These are phyloP conservation scores for Plectropomus leopardus DNA, from an alignment of 2,113 vertebrate species.

Conservation along the genomic window DNA sequence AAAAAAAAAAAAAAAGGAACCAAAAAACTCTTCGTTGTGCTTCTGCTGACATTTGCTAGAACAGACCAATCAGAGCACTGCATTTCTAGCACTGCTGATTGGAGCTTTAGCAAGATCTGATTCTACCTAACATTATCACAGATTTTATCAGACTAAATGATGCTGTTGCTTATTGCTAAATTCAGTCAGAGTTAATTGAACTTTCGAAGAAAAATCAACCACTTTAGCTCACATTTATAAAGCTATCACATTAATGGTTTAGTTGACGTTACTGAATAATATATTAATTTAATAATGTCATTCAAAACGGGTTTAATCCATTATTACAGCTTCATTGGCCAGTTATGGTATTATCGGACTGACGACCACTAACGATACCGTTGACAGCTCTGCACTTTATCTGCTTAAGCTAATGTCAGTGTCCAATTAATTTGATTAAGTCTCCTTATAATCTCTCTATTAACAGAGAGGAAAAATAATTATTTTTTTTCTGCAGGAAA, in stretches of 20 bases:
- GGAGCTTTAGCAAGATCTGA: neutral
- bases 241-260: neutral
- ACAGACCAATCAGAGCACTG: too few species aligned
- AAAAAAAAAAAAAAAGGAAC: too few species aligned
- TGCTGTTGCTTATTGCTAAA: neutral
- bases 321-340: neutral
- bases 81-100: too few species aligned
- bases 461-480: neutral
- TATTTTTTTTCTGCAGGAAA: neutral
- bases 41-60: too few species aligned
- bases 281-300: neutral
- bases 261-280: neutral
- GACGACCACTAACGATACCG: neutral
- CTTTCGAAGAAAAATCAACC: neutral
- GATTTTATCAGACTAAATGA: neutral
- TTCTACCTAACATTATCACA: neutral
- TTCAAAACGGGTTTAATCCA: neutral
- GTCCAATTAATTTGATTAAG: conserved; percentile 4
- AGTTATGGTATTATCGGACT: neutral
- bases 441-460: neutral
- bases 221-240: neutral
- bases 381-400: conserved; percentile 6
- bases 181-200: neutral
- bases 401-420: neutral
- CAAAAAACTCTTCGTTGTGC: too few species aligned